Conservation (phyloP, 1,140 invertebrate genomes). For the Stegodyphus dumicola region DNA sequence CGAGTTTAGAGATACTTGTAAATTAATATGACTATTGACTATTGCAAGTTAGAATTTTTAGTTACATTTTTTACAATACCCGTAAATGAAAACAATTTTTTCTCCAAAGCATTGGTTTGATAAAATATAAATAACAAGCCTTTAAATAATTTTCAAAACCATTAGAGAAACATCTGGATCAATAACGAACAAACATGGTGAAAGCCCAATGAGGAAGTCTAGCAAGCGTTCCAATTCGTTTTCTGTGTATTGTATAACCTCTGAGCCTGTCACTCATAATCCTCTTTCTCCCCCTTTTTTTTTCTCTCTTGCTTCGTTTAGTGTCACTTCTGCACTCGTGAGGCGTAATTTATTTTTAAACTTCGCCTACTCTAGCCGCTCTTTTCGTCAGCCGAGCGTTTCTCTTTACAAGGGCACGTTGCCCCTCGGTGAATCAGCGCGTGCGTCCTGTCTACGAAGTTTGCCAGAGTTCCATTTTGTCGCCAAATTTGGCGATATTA, state of each 20-base stretch:
- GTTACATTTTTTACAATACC: too few relatives aligned
- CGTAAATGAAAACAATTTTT: too few relatives aligned
- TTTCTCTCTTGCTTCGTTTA: neutral
- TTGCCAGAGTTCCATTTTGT: neutral
- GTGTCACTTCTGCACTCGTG: neutral
- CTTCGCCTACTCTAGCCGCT: slow-evolving; percentile 17
- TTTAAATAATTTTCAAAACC: too few relatives aligned
- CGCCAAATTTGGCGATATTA: neutral
- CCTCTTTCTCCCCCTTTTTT: neutral
- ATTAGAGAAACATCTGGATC: too few relatives aligned
- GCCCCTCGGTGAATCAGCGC: slow-evolving; percentile 55
- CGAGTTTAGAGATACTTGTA: too few relatives aligned
- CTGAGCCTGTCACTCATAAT: neutral
- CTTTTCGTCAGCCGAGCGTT: slow-evolving; percentile 12
- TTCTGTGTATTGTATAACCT: slow-evolving; percentile 1
- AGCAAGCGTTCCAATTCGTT: neutral
- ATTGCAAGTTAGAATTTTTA: too few relatives aligned
- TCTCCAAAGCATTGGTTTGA: too few relatives aligned
- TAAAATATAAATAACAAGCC: too few relatives aligned
- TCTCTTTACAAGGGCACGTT: slow-evolving; percentile 56
- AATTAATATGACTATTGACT: too few relatives aligned
- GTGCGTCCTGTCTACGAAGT: slow-evolving; percentile 28
- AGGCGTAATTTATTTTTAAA: slow-evolving; percentile 39
- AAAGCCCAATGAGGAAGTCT: neutral
- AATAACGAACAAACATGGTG: too few relatives aligned